phyloP scores from a whole-genome alignment of 2,888 invertebrate genomes.

The Argyresthia goedartella region DNA sequence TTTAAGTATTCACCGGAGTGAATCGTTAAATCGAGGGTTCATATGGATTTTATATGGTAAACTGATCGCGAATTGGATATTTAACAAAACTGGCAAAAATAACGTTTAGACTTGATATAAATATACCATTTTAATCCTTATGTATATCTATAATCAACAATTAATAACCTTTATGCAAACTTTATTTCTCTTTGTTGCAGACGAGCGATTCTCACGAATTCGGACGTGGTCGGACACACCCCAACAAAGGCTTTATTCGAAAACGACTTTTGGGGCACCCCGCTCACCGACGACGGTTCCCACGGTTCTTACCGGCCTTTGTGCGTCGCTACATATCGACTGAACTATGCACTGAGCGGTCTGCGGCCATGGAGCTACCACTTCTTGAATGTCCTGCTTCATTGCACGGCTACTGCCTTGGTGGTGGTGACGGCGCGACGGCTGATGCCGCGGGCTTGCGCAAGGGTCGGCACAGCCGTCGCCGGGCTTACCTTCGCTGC shows the following conservation, averaged over 20 bases:
- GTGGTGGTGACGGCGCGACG: constrained; percentile 83
- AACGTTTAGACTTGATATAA: too few relatives aligned
- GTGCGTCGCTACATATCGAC: constrained; percentile 88
- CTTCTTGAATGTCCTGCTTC: constrained; percentile 86
- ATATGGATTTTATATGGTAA: too few relatives aligned
- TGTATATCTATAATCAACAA: too few relatives aligned
- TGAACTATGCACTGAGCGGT: constrained; percentile 84
- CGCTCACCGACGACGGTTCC: constrained; percentile 90
- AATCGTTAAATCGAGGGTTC: too few relatives aligned
- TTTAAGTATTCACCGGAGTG: background rate
- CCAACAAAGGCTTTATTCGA: constrained; percentile 86
- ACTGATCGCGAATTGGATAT: too few relatives aligned
- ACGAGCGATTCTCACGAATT: constrained; percentile 95
- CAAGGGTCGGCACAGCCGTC: constrained; percentile 77
- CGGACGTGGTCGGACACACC: constrained; percentile 88
- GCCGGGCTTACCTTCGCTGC: constrained; percentile 92
- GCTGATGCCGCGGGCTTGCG: constrained; percentile 74
- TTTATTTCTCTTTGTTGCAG: constrained; percentile 72
- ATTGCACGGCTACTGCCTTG: constrained; percentile 86
- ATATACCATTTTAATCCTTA: too few relatives aligned
- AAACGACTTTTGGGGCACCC: constrained; percentile 99
- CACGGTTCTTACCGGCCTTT: constrained; percentile 98
- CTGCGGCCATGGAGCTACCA: constrained; percentile 89
- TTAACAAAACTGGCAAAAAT: too few relatives aligned
- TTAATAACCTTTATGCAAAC: background rate